Evolutionary conservation across 2,113 vertebrate genomes (phyloP).

Genomic region (Grus americana): DNA sequence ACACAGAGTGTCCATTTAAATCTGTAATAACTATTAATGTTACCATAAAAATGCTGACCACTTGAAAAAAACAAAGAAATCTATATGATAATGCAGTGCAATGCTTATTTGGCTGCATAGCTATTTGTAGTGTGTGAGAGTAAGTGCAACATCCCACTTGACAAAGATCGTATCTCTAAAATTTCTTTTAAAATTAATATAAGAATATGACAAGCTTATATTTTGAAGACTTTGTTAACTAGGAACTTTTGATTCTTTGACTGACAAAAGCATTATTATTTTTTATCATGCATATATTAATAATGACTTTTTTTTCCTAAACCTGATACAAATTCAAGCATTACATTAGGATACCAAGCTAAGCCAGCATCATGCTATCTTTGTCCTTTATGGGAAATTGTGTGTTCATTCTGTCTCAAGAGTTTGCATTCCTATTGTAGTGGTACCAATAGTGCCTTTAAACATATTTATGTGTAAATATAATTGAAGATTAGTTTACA

Average conservation of each 20-base stretch:
- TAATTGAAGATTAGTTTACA: background rate
- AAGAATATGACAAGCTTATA: background rate
- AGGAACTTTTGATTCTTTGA: background rate
- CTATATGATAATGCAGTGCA: background rate
- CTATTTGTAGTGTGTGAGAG: background rate
- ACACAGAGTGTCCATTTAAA: conserved; percentile 66
- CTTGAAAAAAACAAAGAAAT: conserved; percentile 57
- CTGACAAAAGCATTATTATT: background rate
- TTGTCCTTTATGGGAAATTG: background rate
- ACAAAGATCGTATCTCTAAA: background rate
- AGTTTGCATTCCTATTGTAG: background rate
- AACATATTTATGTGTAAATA: background rate
- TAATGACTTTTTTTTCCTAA: background rate
- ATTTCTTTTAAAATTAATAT: background rate
- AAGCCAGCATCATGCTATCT: background rate
- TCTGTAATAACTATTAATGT: conserved; percentile 58
- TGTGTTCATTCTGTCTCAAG: background rate
- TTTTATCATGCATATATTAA: background rate
- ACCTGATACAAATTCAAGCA: background rate
- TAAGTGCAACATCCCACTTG: background rate
- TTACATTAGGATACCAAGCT: background rate
- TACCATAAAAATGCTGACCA: conserved; percentile 29
- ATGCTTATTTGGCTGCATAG: background rate
- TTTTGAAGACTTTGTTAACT: background rate
- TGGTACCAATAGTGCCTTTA: background rate